Conservation (phyloP, 2,797 vertebrate species). For the Paedocypris micromegethes region DNA sequence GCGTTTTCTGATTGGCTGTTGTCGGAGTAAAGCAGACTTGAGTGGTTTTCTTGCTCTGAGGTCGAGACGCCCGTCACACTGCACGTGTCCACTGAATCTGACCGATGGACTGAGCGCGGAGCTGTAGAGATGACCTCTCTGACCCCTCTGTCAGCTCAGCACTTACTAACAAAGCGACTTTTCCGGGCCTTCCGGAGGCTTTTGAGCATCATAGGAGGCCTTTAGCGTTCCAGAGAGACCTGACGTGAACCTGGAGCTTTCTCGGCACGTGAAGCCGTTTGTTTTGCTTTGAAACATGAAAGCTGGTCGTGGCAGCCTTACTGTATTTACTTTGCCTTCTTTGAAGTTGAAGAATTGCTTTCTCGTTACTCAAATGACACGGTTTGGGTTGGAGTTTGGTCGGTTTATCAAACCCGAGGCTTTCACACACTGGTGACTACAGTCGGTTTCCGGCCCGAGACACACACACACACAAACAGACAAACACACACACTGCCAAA, state of each 20-base stretch:
- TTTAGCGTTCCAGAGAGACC: conserved; percentile 23
- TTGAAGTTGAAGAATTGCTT: conserved; percentile 61
- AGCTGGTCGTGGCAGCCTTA: conserved; percentile 42
- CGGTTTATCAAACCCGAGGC: conserved; percentile 36
- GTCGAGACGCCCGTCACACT: conserved; percentile 51
- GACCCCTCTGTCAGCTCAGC: conserved; percentile 35
- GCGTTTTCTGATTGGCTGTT: no score
- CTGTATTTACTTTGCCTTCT: conserved; percentile 40
- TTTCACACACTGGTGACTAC: conserved; percentile 1
- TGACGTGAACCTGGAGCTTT: conserved; percentile 29
- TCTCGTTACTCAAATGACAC: conserved; percentile 26
- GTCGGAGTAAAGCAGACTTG: no score
- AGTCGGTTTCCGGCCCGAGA: conserved; percentile 49
- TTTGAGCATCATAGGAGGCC: conserved; percentile 39
- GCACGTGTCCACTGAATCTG: conserved; percentile 40
- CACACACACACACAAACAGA: conserved; percentile 18
- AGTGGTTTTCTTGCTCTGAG: conserved; percentile 19
- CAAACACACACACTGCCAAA: conserved; percentile 45
- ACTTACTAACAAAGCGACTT: conserved; percentile 39
- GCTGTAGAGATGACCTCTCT: conserved; percentile 31
- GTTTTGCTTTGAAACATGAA: conserved; percentile 24
- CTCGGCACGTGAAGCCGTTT: conserved; percentile 38
- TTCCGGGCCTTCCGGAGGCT: conserved; percentile 35
- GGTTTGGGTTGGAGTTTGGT: conserved; percentile 16
- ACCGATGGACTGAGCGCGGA: conserved; percentile 5